These are phyloP conservation scores for Eupsittula cactorum DNA, from an alignment of 2,113 vertebrate genomes.

Conservation along the genomic window DNA sequence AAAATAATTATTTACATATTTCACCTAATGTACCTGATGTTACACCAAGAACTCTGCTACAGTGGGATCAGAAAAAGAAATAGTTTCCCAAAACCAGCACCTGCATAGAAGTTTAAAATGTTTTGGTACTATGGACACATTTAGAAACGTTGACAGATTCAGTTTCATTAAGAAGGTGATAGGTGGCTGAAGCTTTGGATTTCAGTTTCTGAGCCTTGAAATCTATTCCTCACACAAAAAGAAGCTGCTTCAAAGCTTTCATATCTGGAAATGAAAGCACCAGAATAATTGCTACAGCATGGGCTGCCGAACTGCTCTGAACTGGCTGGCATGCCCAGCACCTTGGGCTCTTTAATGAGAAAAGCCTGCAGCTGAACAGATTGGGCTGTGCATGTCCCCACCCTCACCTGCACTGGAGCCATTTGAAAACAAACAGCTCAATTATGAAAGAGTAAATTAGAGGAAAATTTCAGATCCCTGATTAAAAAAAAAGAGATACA, in stretches of 20 bases:
- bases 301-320: not conserved
- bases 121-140: not conserved
- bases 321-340: not conserved
- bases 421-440: constrained; percentile 66
- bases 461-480: not conserved
- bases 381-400: not conserved
- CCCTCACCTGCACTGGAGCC: not conserved
- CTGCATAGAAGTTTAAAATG: not conserved
- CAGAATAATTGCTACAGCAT: not conserved
- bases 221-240: not conserved
- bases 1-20: not conserved
- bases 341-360: constrained; percentile 15
- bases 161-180: not conserved
- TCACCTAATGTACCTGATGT: not conserved
- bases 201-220: constrained; percentile 9
- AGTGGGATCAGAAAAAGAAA: not conserved
- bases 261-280: not conserved
- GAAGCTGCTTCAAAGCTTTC: not conserved
- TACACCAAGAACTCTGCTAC: not conserved
- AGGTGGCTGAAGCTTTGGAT: not conserved
- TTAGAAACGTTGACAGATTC: not conserved
- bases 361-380: constrained; percentile 45
- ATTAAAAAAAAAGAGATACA: not conserved
- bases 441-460: constrained; percentile 12
- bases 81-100: not conserved